Evolutionary conservation across 2,797 vertebrate species (phyloP), one percentile per base, ranked within the genome.

Genomic region (Hemitrygon akajei): DNA sequence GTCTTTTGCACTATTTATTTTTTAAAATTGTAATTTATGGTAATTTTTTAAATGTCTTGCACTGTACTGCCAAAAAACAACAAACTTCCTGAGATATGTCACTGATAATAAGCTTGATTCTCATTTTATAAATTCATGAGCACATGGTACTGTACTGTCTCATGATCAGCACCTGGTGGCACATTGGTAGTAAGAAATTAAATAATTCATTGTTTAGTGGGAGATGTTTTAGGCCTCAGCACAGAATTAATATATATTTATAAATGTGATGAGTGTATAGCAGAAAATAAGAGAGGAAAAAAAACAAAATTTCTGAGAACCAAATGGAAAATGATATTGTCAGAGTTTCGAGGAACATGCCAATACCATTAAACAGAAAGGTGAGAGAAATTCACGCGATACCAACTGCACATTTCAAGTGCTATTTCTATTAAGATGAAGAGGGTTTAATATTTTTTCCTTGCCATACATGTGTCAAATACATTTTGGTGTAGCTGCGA

Each of bases 161-260:
- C 82, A 87, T 16, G 14, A 87, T 87, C 84, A 6, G 58, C 84
- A 87, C 30, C 84, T 87, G 84, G 84, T 87, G 84, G 84, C 11
- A 87, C 25, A n/a, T 30, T n/a, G 12, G 11, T 60, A n/a, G 11
- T 60, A n/a, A 86, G 84, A 86, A 16, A n/a, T 87, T 87, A 14
- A 30, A 18, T 60, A 34, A 27, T n/a, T n/a, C 4, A 6, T 87
- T 14, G n/a, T 30, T 30, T 71, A 47, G 47, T 47, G 47, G 47
- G 27, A 25, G 47, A 56, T 56, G 22, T 82, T 58, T 25, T 27
- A 0, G 0, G 7, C 56, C 27, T 27, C 56, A 82, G 56, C 2
- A 2, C 47, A 58, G 40, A 25, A 11, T 82, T 82, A 3, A 22
- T 0, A 25, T 82, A 82, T 27, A 56, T 56, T 82, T 3, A 12